Conservation (phyloP, 92 coral and sea anemone genomes). For the Parazoanthus atlanticus region DNA sequence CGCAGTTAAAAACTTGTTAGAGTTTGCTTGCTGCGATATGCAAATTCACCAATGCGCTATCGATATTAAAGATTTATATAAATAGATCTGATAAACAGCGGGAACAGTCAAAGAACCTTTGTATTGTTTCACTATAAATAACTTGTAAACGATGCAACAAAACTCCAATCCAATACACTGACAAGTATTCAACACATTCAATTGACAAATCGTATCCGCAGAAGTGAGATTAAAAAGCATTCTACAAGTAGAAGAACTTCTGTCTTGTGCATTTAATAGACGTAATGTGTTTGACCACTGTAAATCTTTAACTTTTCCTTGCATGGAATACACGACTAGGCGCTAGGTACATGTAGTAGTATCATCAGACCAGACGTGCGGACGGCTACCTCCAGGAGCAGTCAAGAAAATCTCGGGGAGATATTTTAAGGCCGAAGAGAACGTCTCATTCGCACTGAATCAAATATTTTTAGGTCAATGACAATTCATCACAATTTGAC, state of each 20-base stretch:
- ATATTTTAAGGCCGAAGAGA: too few relatives aligned
- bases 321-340: neutral
- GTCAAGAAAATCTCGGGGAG: too few relatives aligned
- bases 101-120: constrained; percentile 19
- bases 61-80: constrained; percentile 31
- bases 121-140: constrained; percentile 27
- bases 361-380: too few relatives aligned
- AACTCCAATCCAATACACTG: neutral
- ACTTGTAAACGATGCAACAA: constrained; percentile 24
- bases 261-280: neutral
- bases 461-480: too few relatives aligned
- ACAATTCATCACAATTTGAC: too few relatives aligned
- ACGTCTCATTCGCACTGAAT: too few relatives aligned
- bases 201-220: neutral
- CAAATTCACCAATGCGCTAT: constrained; percentile 35
- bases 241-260: neutral
- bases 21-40: constrained; percentile 27
- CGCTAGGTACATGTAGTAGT: too few relatives aligned
- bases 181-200: neutral
- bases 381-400: too few relatives aligned
- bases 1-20: neutral
- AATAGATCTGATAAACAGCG: constrained; percentile 33
- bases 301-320: neutral
- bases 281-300: neutral
- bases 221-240: too few relatives aligned